Base-by-base conservation (phyloP, 2,113 vertebrate species). In the Fregetta grallaria region DNA sequence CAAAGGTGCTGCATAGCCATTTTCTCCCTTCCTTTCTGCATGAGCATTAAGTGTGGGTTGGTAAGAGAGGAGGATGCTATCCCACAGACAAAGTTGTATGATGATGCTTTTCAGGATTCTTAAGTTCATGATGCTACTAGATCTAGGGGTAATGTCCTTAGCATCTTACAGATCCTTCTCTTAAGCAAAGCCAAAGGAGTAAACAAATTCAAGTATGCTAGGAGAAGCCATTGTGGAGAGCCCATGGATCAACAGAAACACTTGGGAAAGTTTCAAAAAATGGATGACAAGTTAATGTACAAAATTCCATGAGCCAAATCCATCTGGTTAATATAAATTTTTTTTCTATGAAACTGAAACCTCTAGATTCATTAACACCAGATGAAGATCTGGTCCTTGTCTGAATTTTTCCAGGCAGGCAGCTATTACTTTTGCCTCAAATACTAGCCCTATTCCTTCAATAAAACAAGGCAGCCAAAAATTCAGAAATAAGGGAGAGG, bases 361-460 rank as follows among this genome's bases (percentile, higher is more conserved):
- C 62, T 72, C 83, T 68, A 75, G 30, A 59, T 84, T 91, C 92
- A 95, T 97, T 97, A 94, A 91, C 94, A 94, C 61, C 95, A 96
- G 70, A 94, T 91, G 92, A 96, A 92, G 63, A 92, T 94, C 94
- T 96, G 96, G 61, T 96, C 95, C 86, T 79, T 95, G 77, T 92
- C 89, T 95, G 92, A 91, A 53, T 85, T 95, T 96, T 95, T 92
- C 96, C 83, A 96, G 86, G 45, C 95, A 87, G 30, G 58, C 73
- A 92, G 61, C 73, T 95, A 85, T 88, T 92, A 91, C 66, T 94
- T 94, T 92, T 76, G 53, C 77, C 80, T 89, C 70, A 87, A 82
- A 78, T 85, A 90, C 87, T 89, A 96, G 93, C 66, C 77, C 70
- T 68, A 56, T 40, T 89, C 36, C 77, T 92, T 89, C 92, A 92